phyloP scores from a whole-genome alignment of 92 coral and sea anemone species.

The Virgularia gustaviana region DNA sequence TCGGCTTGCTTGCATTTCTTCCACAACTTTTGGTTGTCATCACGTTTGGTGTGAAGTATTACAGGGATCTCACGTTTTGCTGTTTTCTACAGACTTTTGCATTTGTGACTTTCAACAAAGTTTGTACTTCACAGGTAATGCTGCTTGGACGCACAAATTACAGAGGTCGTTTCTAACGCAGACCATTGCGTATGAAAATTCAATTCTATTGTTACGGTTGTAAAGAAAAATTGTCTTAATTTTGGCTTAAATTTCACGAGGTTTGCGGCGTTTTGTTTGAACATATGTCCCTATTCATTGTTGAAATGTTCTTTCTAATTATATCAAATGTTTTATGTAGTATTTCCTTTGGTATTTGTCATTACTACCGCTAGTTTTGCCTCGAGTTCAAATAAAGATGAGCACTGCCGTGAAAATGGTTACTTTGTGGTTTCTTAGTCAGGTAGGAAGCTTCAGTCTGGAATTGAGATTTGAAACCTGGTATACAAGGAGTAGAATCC shows the following conservation, averaged over 20 bases:
- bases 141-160: background rate
- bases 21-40: slow-evolving; percentile 79
- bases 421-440: slow-evolving; percentile 72
- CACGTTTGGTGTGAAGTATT: slow-evolving; percentile 67
- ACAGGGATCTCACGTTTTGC: slow-evolving; percentile 76
- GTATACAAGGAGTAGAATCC: no score
- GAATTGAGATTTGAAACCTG: no score
- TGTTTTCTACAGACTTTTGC: slow-evolving; percentile 96
- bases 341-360: slow-evolving; percentile 94
- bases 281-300: no score
- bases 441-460: slow-evolving; percentile 51
- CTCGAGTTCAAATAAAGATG: slow-evolving; percentile 58
- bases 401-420: slow-evolving; percentile 56
- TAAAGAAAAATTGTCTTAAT: no score
- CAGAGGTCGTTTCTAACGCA: background rate
- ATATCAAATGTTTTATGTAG: slow-evolving; percentile 36
- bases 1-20: slow-evolving; percentile 77
- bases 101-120: slow-evolving; percentile 96
- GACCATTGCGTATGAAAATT: no score
- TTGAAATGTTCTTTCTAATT: background rate
- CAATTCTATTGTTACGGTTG: no score
- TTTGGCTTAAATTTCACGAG: no score
- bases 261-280: no score
- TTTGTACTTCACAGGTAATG: slow-evolving; percentile 95
- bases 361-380: slow-evolving; percentile 72